A percentile compares a stretch with the other conserved stretches of the same genome.
Conservation (phyloP, 2,888 invertebrate genomes). For the Colostygia pectinataria region DNA sequence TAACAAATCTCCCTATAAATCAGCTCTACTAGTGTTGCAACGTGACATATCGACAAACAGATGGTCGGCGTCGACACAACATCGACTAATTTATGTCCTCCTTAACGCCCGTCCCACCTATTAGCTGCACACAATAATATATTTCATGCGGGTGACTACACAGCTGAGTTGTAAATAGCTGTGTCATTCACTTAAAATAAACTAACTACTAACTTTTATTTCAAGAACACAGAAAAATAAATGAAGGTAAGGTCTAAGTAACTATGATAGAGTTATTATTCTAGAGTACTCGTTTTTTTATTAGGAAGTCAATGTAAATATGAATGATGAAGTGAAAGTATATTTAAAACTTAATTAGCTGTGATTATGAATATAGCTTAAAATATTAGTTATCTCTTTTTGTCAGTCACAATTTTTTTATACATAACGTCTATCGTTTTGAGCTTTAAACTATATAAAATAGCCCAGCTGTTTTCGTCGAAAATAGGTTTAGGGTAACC, state of each 20-base stretch:
- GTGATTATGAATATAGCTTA: no score
- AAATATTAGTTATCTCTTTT: no score
- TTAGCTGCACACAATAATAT: constrained; percentile 78
- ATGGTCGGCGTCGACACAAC: constrained; percentile 78
- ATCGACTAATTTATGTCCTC: constrained; percentile 79
- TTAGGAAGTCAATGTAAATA: no score
- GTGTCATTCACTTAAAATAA: background rate
- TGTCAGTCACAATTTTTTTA: no score
- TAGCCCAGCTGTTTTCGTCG: constrained; percentile 9
- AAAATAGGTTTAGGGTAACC: constrained; percentile 44
- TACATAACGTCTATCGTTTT: no score
- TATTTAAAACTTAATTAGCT: no score
- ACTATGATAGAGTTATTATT: no score
- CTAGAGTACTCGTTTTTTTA: no score
- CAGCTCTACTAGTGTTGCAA: constrained; percentile 61
- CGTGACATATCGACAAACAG: constrained; percentile 81
- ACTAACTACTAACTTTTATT: background rate
- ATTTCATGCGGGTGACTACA: constrained; percentile 59
- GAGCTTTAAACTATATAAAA: no score
- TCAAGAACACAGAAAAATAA: background rate
- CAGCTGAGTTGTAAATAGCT: constrained; percentile 1
- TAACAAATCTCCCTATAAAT: constrained; percentile 28
- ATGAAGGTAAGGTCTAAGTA: no score
- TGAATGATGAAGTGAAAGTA: no score
- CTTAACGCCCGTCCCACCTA: constrained; percentile 81